Conservation (phyloP, 2,797 vertebrate genomes). For the Gallinago solitaria region DNA sequence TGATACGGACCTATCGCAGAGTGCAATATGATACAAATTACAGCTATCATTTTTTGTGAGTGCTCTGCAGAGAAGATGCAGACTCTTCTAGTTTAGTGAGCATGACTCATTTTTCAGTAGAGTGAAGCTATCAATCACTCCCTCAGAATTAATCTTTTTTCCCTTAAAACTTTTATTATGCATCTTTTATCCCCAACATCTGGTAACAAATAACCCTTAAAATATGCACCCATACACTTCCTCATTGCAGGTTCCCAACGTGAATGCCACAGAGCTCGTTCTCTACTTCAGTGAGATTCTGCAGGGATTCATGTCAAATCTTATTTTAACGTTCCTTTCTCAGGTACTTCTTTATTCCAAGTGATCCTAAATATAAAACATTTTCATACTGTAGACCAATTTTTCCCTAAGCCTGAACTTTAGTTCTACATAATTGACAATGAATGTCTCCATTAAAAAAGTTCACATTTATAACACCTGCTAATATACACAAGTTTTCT, state of each 20-base stretch:
- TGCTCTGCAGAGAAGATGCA: neutral
- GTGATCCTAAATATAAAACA: neutral
- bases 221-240: neutral
- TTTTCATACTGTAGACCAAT: neutral
- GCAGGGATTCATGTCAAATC: neutral
- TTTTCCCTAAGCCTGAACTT: neutral
- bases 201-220: neutral
- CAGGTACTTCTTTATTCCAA: neutral
- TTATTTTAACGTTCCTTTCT: neutral
- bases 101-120: neutral
- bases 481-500: neutral
- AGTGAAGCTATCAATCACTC: neutral
- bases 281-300: neutral
- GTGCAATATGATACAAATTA: neutral
- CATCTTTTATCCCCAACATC: neutral
- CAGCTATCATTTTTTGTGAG: neutral
- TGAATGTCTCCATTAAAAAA: neutral
- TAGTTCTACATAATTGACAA: neutral
- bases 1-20: neutral
- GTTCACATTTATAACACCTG: neutral
- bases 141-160: neutral
- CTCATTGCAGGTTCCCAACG: neutral
- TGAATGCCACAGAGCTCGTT: neutral
- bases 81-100: neutral
- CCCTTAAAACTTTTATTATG: neutral